Base-by-base conservation (phyloP, 2,888 invertebrate genomes). In the Pristionchus entomophagus region DNA sequence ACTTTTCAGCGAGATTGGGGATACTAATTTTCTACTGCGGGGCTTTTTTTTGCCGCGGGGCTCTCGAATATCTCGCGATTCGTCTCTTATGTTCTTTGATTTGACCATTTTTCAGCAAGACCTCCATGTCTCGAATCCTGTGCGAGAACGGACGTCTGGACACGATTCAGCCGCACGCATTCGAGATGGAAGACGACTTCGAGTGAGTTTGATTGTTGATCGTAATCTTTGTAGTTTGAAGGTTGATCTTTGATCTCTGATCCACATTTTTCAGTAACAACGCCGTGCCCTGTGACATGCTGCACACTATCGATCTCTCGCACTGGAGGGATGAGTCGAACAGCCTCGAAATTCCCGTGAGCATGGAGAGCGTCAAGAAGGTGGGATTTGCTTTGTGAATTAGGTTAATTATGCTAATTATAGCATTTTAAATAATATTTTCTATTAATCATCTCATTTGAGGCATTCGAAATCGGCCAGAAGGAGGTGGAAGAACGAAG, bases 291-390 rank as follows among this genome's bases (percentile, higher is more conserved):
- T 84, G 83, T 32, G 73, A 65, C 10, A 87, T 90, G n/a, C 87
- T 91, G 49, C 87, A 86, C 17, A 22, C 65, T 12, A 56, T 88
- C 49, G 87, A 88, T 65, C 62, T 91, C n/a, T 59, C 69, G 2
- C 69, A 84, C 12, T 91, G 91, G 91, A 62, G 86, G 12, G 91
- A 91, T 83, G 80, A 83, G 17, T 90, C 91, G 49, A 86, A 87
- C 32, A 86, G 84, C 49, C 82, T 90, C 38, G 83, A 88, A 53
- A 56, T 91, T 35, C 90, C 91, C 6, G 88, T 91, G 51, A 91
- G 88, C 26, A 84, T 80, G 73, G 88, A 45, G 38, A 35, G 32
- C 26, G 49, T 84, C 0, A 84, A 65, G 49, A 84, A 84, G 65
- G 82, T 82, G 4, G 14, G 14, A 45, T 45, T 45, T 45, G 6